Evolutionary conservation across 2,888 invertebrate genomes (phyloP), one percentile per base, ranked within the genome.

Genomic region (Clanis bilineata): DNA sequence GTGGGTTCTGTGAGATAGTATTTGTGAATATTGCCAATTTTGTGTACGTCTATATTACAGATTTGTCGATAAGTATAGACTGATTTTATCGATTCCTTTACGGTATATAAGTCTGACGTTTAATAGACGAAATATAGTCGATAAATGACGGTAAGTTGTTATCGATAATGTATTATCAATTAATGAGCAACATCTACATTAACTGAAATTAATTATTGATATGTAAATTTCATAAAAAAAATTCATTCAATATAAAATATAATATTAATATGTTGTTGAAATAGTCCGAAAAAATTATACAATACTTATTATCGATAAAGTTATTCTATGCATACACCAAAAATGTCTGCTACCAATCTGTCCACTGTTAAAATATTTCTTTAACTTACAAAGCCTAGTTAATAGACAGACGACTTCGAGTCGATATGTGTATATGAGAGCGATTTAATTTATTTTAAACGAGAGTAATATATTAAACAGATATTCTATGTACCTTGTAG

Each of bases 1-100:
- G 78, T 71, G 77, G 76, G 60, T 75, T 67, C 64, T 64, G 61
- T 41, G 60, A 62, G 67, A 66, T 61, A 18, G 58, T 69, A 66
- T 74, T 61, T 73, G 66, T 66, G 39, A 21, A 12, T 56, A 62
- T 28, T 58, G 39, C 61, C 62, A 58, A 56, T 47, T 62, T 65
- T 62, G 39, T 64, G 58, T 63, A 54, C 32, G 43, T 57, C 28
- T 44, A 32, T 32, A 38, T 18, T 57, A 58, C 60, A 15, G 32
- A 41, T 15, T 28, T 57, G 51, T 18, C 25, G 18, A 45, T 57
- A 45, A 22, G 15, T 25, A 36, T 41, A 54, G 41, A 25, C 54
- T 61, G 54, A 21, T 28, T 51, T 51, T 51, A 51, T 51, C 51
- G 51, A 28, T 51, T 51, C 21, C 28, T 6, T 3, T 28, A 51